These are phyloP conservation scores for Manis crassicaudata DNA, from an alignment of 2,797 vertebrate species.

Conservation along the genomic window DNA sequence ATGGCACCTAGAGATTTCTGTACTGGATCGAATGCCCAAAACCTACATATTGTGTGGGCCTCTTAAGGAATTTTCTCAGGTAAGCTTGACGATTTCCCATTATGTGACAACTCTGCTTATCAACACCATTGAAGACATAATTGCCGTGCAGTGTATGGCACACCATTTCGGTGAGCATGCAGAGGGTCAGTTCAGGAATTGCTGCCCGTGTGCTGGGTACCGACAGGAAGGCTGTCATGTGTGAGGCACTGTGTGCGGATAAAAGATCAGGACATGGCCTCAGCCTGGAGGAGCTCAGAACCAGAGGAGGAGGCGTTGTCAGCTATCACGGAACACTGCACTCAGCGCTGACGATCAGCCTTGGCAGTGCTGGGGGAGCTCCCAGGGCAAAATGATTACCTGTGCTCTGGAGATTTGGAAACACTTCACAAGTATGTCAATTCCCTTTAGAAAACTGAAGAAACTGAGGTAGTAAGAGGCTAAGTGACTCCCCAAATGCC, in stretches of 20 bases:
- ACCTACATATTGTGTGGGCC: background rate
- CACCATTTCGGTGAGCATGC: background rate
- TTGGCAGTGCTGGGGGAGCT: accelerated
- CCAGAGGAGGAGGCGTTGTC: background rate
- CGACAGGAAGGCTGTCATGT: background rate
- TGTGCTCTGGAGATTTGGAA: background rate
- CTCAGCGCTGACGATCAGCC: background rate
- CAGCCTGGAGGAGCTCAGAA: background rate
- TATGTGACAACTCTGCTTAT: background rate
- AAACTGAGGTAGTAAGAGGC: background rate
- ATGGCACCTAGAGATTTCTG: background rate
- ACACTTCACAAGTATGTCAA: background rate
- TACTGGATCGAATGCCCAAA: too few relatives aligned
- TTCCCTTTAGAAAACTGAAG: background rate
- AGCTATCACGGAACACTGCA: accelerated
- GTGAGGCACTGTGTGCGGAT: background rate
- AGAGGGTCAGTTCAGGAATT: background rate
- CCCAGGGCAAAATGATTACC: background rate
- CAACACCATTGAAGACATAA: accelerated
- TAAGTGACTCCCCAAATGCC: accelerated
- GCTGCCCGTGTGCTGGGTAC: background rate
- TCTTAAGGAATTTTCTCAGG: background rate
- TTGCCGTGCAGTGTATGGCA: accelerated
- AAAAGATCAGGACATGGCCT: background rate
- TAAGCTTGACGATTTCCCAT: background rate